Conservation (phyloP, 2,113 vertebrate genomes). For the Orientallactaga bullata region DNA sequence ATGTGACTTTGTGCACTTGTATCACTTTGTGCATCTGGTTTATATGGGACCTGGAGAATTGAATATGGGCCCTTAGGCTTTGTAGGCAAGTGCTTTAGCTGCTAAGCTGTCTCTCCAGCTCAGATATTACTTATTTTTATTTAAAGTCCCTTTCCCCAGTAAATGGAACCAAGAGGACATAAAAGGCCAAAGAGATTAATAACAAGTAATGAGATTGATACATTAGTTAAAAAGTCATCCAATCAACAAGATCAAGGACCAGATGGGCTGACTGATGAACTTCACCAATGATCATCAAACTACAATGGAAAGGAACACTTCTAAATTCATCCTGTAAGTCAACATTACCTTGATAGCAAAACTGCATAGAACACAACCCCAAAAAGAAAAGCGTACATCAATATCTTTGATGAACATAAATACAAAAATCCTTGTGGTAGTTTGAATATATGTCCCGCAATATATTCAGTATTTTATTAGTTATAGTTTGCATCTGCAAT, state of each 20-base stretch:
- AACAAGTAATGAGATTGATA: background rate
- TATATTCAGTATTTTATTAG: no score
- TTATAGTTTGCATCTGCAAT: no score
- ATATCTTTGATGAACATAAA: background rate
- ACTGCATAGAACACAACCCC: background rate
- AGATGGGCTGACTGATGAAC: background rate
- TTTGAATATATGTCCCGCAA: no score
- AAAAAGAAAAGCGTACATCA: background rate
- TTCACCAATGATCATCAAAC: background rate
- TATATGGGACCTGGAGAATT: no score
- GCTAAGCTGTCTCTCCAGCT: no score
- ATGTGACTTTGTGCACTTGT: no score
- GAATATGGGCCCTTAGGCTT: no score
- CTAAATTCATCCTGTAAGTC: background rate
- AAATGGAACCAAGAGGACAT: background rate
- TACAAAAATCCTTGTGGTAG: no score
- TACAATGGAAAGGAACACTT: background rate
- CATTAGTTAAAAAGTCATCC: background rate
- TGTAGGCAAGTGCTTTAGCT: no score
- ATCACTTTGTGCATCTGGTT: no score
- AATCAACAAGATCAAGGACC: background rate
- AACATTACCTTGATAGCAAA: background rate
- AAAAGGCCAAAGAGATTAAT: background rate
- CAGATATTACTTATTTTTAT: no score
- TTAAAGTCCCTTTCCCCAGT: background rate